Base-by-base conservation (phyloP, 2,113 vertebrate genomes). In the Ahaetulla prasina region DNA sequence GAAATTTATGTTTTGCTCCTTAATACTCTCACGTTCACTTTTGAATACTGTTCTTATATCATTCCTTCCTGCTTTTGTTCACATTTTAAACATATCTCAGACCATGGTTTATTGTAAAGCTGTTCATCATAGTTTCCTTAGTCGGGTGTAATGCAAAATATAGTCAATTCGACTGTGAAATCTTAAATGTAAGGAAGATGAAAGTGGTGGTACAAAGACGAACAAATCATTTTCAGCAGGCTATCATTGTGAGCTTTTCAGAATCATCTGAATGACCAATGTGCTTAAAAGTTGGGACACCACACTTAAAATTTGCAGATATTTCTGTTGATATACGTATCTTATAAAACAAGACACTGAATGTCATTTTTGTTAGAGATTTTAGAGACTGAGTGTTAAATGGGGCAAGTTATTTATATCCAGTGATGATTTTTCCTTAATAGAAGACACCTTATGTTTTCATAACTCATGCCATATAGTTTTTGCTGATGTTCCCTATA, bases 281-380 rank as follows among this genome's bases (percentile, higher is more conserved):
- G 18, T 53, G 23, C 49, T 90, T 30, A 80, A 49, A 80, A 80
- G 22, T 80, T 52, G 20, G 89, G 74, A 52, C 50, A 86, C 35
- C 45, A 86, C 86, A 30, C 47, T 30, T 57, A 86, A 55, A 86
- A 87, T 54, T 88, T 23, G 0, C 7, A 27, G 27, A 87, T 87
- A 22, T 63, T 45, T 63, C 9, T 2, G 23, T 35, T 25, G 39
- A 35, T 47, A 20, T 14, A 68, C 1, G 5, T 68, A 23, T 47
- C 1, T 10, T 87, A 68, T 18, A 80, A 93, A 90, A 95, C 85
- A 95, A 92, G 27, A 74, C 1, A n/a, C 90, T 89, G 55, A 8
- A 25, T 49, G 43, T 89, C 47, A 35, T 91, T 53, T 74, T 0
- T 89, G 12, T 52, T 30, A 20, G 6, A 3, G 45, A 55, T 89